Evolutionary conservation across 2,888 invertebrate genomes (phyloP).

Genomic region (Pachycephus smyrnensis): DNA sequence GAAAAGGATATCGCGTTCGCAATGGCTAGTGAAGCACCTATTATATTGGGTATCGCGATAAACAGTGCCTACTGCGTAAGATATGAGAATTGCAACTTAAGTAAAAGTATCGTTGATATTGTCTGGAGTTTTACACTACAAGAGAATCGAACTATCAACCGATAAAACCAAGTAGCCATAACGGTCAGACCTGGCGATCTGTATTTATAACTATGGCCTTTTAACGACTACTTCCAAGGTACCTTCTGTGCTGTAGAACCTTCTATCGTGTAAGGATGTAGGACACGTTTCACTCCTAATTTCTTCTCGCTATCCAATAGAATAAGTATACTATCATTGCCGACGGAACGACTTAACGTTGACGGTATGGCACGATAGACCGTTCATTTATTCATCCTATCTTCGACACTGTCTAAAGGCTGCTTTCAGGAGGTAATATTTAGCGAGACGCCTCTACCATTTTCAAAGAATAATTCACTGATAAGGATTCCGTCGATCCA

Average conservation of each 20-base stretch:
- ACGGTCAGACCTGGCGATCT: neutral
- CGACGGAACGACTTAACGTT: neutral
- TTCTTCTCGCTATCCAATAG: constrained; percentile 1
- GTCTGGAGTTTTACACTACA: neutral
- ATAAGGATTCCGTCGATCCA: neutral
- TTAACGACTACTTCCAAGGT: neutral
- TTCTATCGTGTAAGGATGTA: constrained; percentile 1
- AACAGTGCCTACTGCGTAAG: neutral
- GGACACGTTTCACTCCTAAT: neutral
- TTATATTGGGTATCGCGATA: neutral
- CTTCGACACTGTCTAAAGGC: neutral
- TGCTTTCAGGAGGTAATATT: neutral
- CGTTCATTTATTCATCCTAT: neutral
- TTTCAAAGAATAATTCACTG: neutral
- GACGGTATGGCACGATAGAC: neutral
- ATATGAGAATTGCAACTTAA: neutral
- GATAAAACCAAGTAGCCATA: neutral
- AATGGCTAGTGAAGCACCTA: neutral
- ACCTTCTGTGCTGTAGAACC: neutral
- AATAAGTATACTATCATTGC: neutral
- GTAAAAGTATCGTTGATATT: neutral
- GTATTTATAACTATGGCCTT: neutral
- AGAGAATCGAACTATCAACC: neutral
- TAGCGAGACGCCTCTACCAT: neutral
- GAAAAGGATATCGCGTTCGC: neutral